These are phyloP conservation scores for Climacteris rufus DNA, from an alignment of 2,113 vertebrate species.

Conservation along the genomic window DNA sequence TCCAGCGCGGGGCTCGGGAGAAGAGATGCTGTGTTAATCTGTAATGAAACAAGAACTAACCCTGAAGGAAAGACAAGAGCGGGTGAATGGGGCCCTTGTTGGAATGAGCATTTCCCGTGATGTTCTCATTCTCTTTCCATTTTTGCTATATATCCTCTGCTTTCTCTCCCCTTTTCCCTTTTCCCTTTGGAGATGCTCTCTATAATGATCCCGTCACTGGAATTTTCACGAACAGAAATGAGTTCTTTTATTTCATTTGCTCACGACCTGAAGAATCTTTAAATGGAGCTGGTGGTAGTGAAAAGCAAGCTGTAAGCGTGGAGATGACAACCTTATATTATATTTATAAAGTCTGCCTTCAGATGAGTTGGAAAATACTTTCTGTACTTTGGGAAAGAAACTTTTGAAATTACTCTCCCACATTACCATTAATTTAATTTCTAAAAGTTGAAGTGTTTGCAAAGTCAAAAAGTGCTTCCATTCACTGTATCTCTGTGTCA, in stretches of 20 bases:
- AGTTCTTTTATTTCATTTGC: constrained; percentile 25
- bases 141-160: neutral
- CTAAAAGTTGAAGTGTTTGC: constrained; percentile 56
- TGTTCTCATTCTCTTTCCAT: constrained; percentile 34
- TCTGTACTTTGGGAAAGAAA: constrained; percentile 26
- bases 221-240: neutral
- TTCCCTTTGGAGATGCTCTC: neutral
- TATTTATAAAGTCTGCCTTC: constrained; percentile 60
- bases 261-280: constrained; percentile 13
- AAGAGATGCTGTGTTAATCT: constrained; percentile 55
- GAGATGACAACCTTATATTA: constrained; percentile 63
- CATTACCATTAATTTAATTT: constrained; percentile 63
- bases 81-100: constrained; percentile 35
- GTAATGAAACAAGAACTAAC: constrained; percentile 45
- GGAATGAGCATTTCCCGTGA: constrained; percentile 13
- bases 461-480: constrained; percentile 5
- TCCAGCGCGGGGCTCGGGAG: neutral
- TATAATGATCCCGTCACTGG: constrained; percentile 5
- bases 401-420: constrained; percentile 64
- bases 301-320: neutral
- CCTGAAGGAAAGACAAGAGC: constrained; percentile 36
- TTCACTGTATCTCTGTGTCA: constrained; percentile 20
- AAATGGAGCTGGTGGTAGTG: constrained; percentile 1
- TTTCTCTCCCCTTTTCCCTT: neutral
- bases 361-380: constrained; percentile 45